phyloP scores from a whole-genome alignment of 2,797 vertebrate genomes.

The Rhabdomys pumilio region DNA sequence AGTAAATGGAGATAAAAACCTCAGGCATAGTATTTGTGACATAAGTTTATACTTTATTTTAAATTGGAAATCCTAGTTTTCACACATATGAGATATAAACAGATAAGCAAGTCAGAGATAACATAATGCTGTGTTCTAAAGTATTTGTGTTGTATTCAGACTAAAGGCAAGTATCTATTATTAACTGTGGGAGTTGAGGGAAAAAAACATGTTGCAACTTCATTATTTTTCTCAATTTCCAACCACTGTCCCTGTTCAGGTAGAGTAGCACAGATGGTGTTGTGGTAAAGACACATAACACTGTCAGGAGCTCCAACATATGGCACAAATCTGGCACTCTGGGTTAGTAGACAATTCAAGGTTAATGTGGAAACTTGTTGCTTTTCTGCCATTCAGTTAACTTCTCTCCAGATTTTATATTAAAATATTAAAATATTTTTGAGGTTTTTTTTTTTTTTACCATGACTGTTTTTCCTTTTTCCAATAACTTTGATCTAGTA shows the following conservation, averaged over 20 bases:
- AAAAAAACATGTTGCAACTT: constrained; percentile 58
- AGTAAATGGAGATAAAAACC: not conserved
- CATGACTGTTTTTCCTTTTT: not conserved
- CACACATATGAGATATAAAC: not conserved
- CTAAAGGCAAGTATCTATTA: constrained; percentile 58
- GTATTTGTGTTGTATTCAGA: constrained; percentile 24
- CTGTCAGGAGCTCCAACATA: constrained; percentile 85
- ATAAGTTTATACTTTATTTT: constrained; percentile 2
- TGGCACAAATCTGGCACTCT: constrained; percentile 82
- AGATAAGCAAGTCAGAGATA: constrained; percentile 17
- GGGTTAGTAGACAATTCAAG: constrained; percentile 84
- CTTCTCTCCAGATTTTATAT: constrained; percentile 48
- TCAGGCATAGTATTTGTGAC: not conserved
- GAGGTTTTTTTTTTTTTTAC: not conserved
- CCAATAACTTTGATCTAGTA: not conserved
- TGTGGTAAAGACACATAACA: constrained; percentile 84
- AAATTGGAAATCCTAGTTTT: not conserved
- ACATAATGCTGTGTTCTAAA: not conserved
- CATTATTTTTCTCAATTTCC: constrained; percentile 82
- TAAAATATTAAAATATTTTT: constrained; percentile 34
- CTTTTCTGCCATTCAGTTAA: constrained; percentile 69
- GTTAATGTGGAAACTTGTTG: constrained; percentile 81
- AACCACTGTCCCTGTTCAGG: constrained; percentile 82
- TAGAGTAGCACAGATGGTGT: constrained; percentile 88
- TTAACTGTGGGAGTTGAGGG: constrained; percentile 66